Evolutionary conservation across 2,888 invertebrate species (phyloP).

Genomic region (Elegia similella): DNA sequence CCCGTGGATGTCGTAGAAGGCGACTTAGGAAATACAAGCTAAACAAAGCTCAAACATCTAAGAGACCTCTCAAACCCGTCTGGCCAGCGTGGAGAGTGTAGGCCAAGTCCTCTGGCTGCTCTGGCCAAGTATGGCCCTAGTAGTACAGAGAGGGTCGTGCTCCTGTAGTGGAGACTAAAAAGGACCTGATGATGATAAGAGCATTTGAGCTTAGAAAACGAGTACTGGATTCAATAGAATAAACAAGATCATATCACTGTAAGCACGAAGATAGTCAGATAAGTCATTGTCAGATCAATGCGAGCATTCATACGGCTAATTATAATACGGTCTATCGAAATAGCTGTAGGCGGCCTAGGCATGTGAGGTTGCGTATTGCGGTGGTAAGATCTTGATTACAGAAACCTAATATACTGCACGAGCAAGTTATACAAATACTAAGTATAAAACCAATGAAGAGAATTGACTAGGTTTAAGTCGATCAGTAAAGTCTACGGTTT

Average conservation of each 20-base stretch:
- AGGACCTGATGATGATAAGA: too few relatives aligned
- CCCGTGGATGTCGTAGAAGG: too few relatives aligned
- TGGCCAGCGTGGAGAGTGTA: too few relatives aligned
- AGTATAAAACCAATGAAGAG: neutral
- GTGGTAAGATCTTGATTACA: constrained; percentile 17
- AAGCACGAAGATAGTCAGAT: neutral
- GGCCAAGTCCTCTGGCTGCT: too few relatives aligned
- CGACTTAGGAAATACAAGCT: too few relatives aligned
- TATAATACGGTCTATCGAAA: constrained; percentile 1
- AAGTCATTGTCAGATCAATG: constrained; percentile 4
- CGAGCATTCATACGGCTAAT: neutral
- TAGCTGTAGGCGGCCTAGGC: constrained; percentile 15
- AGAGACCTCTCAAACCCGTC: too few relatives aligned
- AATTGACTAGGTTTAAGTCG: neutral
- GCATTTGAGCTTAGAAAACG: neutral
- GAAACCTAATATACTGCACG: constrained; percentile 38
- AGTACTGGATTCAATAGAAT: neutral
- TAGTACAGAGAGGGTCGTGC: too few relatives aligned
- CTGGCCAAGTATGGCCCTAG: too few relatives aligned
- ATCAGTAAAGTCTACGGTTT: too few relatives aligned
- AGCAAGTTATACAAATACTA: neutral
- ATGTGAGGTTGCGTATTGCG: constrained; percentile 23
- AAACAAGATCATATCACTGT: neutral
- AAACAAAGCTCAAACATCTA: too few relatives aligned
- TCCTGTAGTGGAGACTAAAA: too few relatives aligned